Base-by-base conservation (phyloP, 2,113 vertebrate genomes). In the Leiothrix lutea region DNA sequence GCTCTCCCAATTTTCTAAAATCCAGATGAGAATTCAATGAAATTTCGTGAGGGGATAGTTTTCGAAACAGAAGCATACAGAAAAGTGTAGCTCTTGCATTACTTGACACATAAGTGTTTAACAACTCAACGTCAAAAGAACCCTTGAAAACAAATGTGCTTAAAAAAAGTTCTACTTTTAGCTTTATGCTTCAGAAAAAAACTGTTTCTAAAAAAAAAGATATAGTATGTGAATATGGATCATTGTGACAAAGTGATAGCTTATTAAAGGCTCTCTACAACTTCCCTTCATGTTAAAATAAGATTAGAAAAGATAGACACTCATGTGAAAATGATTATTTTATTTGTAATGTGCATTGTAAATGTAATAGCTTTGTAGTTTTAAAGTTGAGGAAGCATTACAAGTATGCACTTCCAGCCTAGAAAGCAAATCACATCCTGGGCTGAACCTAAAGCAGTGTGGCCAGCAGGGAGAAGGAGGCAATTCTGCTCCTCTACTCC, bases 301-400 rank as follows among this genome's bases (percentile, higher is more conserved):
- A 86, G 67, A 92, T 90, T 86, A 89, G 86, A 80, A 77, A 73
- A 66, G 56, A 72, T 35, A 94, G 50, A 89, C 16, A 35, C 24
- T 86, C n/a, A n/a, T 35, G 38, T 86, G 54, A 93, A 93, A 94
- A 94, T 82, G 65, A 92, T 95, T 92, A 74, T 91, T 92, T 95
- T 64, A 91, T 75, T 44, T 56, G 88, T 88, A 66, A n/a, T 31
- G 54, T 89, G 92, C 47, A 73, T 70, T 74, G 75, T 57, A 95
- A 84, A 69, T 84, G 33, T 72, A 93, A 92, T 33, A 94, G 54
- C 54, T 94, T 79, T 81, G 64, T 81, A 58, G 61, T 91, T 94
- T 73, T 90, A 66, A 95, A 96, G 61, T 61, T 91, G 54, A 95
- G 73, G 62, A 90, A 95, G 77, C 74, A 61, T 61, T 36, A 31